Base-by-base conservation (phyloP, 2,888 invertebrate species). In the Ceriagrion tenellum region DNA sequence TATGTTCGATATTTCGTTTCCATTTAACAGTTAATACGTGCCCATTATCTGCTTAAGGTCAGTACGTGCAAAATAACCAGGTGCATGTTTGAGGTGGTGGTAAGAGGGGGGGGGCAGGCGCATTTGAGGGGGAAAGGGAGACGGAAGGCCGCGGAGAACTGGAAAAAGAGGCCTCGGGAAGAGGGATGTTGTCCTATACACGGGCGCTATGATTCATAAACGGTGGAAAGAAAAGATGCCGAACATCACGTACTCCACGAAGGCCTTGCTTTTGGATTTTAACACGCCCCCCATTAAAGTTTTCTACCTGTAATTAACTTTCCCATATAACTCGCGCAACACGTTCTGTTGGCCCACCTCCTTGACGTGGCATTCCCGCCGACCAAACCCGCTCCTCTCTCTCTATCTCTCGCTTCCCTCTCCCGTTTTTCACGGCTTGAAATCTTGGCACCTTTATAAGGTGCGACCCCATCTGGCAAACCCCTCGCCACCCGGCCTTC, bases 211-310 rank as follows among this genome's bases (percentile, higher is more conserved):
- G 81, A 81, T 81, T 81, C 81, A 81, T 81, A 35, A 59, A 93
- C 16, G 69, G 35, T 40, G 35, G 47, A 40, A 35, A 69, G n/a
- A 93, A 93, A 93, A 93, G 93, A 69, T 63, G 16, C 93, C 93
- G 47, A 69, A 91, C 91, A 20, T 93, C 93, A 93, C 93, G 93
- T 93, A 93, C 69, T 35, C 74, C 74, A 40, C 47, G 13, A 69
- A 69, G 93, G 93, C 69, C 26, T 74, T 74, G 93, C 69, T 40
- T 81, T 81, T 93, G 69, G 69, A 35, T 69, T 69, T 40, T 69
- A 47, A 47, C 93, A 93, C 93, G 93, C 93, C 93, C 93, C 93
- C 93, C 40, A 93, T 93, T 93, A 91, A 93, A 93, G 93, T 93
- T 69, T n/a, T 69, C 89, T 23, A 93, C 93, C 93, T 74, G 93